Percentiles rank a stretch among this genome's conserved stretches.
These are phyloP conservation scores for Melanotaenia nigrans DNA, from an alignment of 2,797 vertebrate genomes.

Conservation along the genomic window DNA sequence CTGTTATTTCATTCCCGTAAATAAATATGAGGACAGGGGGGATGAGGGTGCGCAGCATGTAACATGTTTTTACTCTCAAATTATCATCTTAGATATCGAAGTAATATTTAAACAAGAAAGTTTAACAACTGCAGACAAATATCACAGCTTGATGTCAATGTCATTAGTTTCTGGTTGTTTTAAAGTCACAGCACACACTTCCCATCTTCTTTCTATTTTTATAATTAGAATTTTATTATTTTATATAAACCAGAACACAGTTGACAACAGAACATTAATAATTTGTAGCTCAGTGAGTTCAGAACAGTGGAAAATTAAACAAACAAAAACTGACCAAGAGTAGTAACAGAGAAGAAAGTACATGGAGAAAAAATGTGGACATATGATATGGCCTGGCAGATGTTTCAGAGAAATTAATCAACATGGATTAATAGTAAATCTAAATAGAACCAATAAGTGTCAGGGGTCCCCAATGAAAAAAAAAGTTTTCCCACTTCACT, in stretches of 20 bases:
- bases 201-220: background rate
- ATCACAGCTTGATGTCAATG: background rate
- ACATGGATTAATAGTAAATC: too few species aligned
- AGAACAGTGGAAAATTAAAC: too few species aligned
- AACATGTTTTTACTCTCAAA: background rate
- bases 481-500: too few species aligned
- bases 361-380: too few species aligned
- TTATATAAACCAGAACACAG: background rate
- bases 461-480: too few species aligned
- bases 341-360: too few species aligned
- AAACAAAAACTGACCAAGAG: too few species aligned
- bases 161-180: background rate
- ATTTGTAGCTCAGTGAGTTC: too few species aligned
- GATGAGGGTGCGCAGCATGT: background rate
- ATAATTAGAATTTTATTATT: background rate
- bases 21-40: background rate
- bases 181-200: background rate
- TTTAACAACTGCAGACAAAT: background rate
- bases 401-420: too few species aligned
- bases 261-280: background rate
- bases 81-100: background rate
- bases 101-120: background rate
- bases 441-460: too few species aligned
- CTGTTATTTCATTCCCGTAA: too few species aligned
- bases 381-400: too few species aligned